phyloP scores from a whole-genome alignment of 2,113 vertebrate genomes.

The Ptychochromis oligacanthus region DNA sequence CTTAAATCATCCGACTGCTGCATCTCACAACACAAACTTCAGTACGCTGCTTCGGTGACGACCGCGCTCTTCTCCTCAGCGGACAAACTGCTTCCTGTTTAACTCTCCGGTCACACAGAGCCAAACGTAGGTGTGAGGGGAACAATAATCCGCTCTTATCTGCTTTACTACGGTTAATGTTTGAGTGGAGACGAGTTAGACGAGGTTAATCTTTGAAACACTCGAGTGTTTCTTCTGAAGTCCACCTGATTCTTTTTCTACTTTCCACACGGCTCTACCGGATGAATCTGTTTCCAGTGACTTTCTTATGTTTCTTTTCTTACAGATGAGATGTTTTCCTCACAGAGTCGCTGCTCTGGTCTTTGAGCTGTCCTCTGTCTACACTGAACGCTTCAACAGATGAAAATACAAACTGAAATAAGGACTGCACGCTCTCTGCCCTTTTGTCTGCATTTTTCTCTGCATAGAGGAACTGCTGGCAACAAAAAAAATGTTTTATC shows the following conservation, averaged over 20 bases:
- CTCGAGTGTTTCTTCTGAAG: background rate
- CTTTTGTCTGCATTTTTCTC: no score
- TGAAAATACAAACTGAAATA: background rate
- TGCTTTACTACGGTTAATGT: conserved; percentile 28
- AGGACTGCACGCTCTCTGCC: background rate
- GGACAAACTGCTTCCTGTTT: background rate
- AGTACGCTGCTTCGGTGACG: no score
- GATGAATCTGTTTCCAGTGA: no score
- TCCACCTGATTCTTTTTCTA: background rate
- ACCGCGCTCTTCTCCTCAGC: background rate
- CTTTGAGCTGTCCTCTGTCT: no score
- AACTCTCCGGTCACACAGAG: fast-evolving
- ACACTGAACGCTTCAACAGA: no score
- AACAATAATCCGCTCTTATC: background rate
- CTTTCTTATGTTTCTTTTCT: no score
- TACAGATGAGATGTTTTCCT: no score
- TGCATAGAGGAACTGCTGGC: no score
- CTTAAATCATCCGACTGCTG: background rate
- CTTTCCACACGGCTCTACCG: background rate
- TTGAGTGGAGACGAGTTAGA: background rate
- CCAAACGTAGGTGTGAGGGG: background rate
- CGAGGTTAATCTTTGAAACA: conserved; percentile 35
- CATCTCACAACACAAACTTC: conserved; percentile 18
- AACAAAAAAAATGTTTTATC: no score
- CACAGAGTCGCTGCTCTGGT: no score